These are phyloP conservation scores for Gymnocheta viridis DNA, from an alignment of 2,888 invertebrate genomes.

Conservation along the genomic window DNA sequence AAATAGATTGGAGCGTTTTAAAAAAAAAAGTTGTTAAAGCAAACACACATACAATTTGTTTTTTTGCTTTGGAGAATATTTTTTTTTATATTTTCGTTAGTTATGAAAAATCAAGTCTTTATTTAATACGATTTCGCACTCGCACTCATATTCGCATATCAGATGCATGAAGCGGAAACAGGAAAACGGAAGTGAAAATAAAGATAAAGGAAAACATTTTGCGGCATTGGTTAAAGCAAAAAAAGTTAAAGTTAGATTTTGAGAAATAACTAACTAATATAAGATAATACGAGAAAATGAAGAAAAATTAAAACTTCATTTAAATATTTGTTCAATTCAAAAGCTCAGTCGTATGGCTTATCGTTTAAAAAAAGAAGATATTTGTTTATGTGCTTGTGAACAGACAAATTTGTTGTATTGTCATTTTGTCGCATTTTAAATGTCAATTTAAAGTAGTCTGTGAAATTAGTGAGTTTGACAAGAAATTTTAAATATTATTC, in stretches of 20 bases:
- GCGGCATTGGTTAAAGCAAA: background rate
- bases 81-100: constrained; percentile 14
- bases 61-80: background rate
- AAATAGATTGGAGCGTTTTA: constrained; percentile 26
- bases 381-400: too few species aligned
- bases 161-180: constrained; percentile 43
- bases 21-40: background rate
- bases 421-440: too few species aligned
- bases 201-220: constrained; percentile 17
- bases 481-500: too few species aligned
- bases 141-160: background rate
- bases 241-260: background rate
- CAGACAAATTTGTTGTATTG: too few species aligned
- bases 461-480: too few species aligned
- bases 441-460: too few species aligned
- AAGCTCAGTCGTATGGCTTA: too few species aligned
- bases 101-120: background rate
- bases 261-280: too few species aligned
- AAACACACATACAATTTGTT: background rate
- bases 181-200: constrained; percentile 44
- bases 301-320: background rate
- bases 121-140: background rate
- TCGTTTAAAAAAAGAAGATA: background rate
- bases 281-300: background rate
- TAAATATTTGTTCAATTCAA: too few species aligned